Evolutionary conservation across 2,888 invertebrate genomes (phyloP).

Genomic region (Drosophila anceps): DNA sequence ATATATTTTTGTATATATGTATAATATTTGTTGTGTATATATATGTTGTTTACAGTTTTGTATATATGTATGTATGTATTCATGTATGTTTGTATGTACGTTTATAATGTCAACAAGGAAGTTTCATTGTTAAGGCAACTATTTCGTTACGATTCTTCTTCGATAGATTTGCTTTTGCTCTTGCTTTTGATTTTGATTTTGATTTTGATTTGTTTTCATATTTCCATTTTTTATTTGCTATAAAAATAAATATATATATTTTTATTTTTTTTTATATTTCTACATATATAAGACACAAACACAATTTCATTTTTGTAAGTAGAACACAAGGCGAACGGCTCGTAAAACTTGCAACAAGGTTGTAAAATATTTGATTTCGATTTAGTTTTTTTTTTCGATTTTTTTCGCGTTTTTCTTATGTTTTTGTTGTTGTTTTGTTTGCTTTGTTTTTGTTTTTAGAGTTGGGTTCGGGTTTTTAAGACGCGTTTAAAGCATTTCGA

Average conservation of each 20-base stretch:
- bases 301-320: constrained; percentile 23
- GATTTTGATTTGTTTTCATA: constrained; percentile 27
- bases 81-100: constrained; percentile 30
- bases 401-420: constrained; percentile 6
- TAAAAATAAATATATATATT: constrained; percentile 2
- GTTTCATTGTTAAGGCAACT: constrained; percentile 78
- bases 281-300: constrained; percentile 1
- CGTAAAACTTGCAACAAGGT: constrained; percentile 42
- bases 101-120: constrained; percentile 73
- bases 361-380: constrained; percentile 29
- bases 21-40: constrained; percentile 17
- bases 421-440: constrained; percentile 3
- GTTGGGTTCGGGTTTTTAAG: constrained; percentile 14
- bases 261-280: not conserved
- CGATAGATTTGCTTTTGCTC: constrained; percentile 30
- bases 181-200: constrained; percentile 27
- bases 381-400: not conserved
- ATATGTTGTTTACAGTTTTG: constrained; percentile 39
- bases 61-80: constrained; percentile 23
- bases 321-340: constrained; percentile 18
- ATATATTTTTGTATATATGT: constrained; percentile 40
- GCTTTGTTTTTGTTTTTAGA: constrained; percentile 1
- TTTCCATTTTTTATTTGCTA: constrained; percentile 44
- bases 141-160: constrained; percentile 47
- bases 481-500: constrained; percentile 8